These are phyloP conservation scores for Myrmophylax atrothorax DNA, from an alignment of 2,113 vertebrate species.

Conservation along the genomic window DNA sequence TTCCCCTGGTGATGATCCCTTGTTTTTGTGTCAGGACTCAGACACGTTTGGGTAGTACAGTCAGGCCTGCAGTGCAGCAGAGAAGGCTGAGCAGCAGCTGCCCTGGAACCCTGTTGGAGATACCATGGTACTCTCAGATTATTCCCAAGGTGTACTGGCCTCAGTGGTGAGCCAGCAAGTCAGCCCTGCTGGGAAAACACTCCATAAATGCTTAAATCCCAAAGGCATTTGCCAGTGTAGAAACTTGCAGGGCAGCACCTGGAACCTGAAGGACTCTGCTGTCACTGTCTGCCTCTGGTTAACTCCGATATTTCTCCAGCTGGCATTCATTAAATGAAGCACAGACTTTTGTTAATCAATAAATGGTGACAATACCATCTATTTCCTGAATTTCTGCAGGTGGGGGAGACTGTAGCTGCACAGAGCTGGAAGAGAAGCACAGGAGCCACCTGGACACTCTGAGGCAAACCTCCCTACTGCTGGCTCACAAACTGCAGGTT, in stretches of 20 bases:
- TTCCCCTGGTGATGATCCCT: neutral
- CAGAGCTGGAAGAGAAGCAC: neutral
- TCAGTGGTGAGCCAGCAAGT: neutral
- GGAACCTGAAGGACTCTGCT: neutral
- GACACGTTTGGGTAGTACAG: neutral
- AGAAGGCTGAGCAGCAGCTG: neutral
- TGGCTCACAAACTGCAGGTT: conserved; percentile 65
- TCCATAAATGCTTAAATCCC: neutral
- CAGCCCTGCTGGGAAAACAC: neutral
- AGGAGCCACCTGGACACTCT: neutral
- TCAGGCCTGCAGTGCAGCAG: neutral
- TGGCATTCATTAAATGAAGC: neutral
- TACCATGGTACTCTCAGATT: neutral
- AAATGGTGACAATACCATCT: neutral
- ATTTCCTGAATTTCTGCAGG: conserved; percentile 16
- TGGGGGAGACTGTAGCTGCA: neutral
- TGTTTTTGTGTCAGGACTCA: neutral
- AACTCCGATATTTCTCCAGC: neutral
- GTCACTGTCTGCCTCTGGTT: neutral
- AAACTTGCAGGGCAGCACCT: neutral
- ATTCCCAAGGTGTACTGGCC: neutral
- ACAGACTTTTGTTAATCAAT: neutral
- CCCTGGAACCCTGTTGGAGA: neutral
- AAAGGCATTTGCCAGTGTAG: neutral
- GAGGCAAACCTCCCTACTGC: neutral